Evolutionary conservation across 2,113 vertebrate species (phyloP).

Genomic region (Apteryx owenii): DNA sequence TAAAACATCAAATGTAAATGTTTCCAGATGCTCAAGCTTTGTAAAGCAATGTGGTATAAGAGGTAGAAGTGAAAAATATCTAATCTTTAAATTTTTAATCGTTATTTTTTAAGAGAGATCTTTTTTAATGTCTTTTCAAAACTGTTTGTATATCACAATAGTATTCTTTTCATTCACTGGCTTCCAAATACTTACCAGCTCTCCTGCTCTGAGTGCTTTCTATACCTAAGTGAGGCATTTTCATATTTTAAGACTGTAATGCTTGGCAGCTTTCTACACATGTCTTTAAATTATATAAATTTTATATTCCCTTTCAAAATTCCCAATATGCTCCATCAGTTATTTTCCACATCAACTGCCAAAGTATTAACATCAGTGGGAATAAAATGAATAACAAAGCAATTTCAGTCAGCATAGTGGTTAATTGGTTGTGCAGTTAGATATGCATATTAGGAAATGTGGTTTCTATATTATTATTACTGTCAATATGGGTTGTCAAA

Average conservation of each 20-base stretch:
- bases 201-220: constrained; percentile 3
- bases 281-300: constrained; percentile 57
- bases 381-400: constrained; percentile 79
- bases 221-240: neutral
- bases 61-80: neutral
- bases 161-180: neutral
- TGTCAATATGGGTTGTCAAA: constrained; percentile 77
- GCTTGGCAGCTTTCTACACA: constrained; percentile 32
- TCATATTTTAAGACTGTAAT: constrained; percentile 2
- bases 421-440: constrained; percentile 79
- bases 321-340: constrained; percentile 70
- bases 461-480: constrained; percentile 79
- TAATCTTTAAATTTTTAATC: neutral
- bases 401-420: constrained; percentile 75
- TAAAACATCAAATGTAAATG: constrained; percentile 41
- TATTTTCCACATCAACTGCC: constrained; percentile 72
- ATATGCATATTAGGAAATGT: constrained; percentile 76
- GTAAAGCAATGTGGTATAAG: neutral
- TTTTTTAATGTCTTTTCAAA: neutral
- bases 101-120: neutral
- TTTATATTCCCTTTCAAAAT: constrained; percentile 70
- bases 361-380: constrained; percentile 72
- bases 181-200: neutral
- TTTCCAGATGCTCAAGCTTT: constrained; percentile 55
- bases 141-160: neutral